phyloP scores from a whole-genome alignment of 2,888 invertebrate genomes.

The Koerneria pararmatus region DNA sequence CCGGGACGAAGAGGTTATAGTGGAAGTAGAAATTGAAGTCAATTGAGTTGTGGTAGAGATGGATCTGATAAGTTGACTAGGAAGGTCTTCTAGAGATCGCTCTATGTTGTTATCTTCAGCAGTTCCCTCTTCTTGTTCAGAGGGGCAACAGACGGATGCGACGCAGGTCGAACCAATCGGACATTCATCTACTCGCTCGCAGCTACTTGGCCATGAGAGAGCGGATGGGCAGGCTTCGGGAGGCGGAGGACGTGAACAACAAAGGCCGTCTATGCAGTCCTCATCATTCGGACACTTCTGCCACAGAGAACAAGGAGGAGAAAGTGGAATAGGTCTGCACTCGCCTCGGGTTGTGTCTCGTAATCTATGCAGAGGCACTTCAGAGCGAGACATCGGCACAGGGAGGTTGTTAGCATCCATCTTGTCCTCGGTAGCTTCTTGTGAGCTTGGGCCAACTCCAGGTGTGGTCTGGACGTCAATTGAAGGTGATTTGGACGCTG shows the following conservation, averaged over 20 bases:
- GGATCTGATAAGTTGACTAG: too few relatives aligned
- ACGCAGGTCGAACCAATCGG: conserved; percentile 42
- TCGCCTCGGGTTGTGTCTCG: too few relatives aligned
- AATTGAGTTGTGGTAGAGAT: too few relatives aligned
- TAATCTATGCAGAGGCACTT: too few relatives aligned
- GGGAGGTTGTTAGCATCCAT: too few relatives aligned
- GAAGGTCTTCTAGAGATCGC: conserved; percentile 8
- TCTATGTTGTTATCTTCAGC: conserved; percentile 19
- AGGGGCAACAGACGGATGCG: conserved; percentile 43
- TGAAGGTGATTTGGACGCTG: too few relatives aligned
- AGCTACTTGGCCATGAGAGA: conserved; percentile 35
- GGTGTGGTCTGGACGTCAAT: too few relatives aligned
- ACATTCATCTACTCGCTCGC: conserved; percentile 39
- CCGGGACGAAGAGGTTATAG: too few relatives aligned
- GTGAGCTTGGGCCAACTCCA: too few relatives aligned
- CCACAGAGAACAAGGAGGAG: not conserved
- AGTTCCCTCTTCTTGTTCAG: not conserved
- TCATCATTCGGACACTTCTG: conserved; percentile 36
- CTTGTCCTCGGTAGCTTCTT: too few relatives aligned
- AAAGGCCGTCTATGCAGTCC: conserved; percentile 42
- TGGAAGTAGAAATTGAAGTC: too few relatives aligned
- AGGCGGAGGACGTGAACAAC: conserved; percentile 30
- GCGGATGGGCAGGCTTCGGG: conserved; percentile 38
- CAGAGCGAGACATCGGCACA: too few relatives aligned
- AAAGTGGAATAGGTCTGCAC: not conserved